Evolutionary conservation across 2,888 invertebrate genomes (phyloP).

Genomic region (Lepidocyrtoides sp.): DNA sequence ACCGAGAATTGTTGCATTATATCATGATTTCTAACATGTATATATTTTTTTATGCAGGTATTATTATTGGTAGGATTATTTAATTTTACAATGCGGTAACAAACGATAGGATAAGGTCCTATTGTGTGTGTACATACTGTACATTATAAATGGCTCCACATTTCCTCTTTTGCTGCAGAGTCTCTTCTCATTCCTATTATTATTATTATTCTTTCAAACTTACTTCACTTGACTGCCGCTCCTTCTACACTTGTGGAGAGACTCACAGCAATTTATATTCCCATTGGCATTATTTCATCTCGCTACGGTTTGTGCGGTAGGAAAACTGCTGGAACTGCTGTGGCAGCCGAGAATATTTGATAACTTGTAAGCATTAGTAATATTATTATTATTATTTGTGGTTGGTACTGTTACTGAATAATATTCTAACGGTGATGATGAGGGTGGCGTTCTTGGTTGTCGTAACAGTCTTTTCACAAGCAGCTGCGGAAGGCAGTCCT

Average conservation of each 20-base stretch:
- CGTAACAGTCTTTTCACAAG: conserved; percentile 61
- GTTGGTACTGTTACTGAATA: conserved; percentile 64
- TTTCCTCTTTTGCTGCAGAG: not conserved
- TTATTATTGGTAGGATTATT: conserved; percentile 27
- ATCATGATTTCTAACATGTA: no score
- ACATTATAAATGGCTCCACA: not conserved
- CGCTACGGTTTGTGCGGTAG: conserved; percentile 22
- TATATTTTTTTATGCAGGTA: conserved; percentile 1
- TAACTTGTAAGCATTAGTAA: conserved; percentile 1
- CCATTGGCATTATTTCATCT: conserved; percentile 77
- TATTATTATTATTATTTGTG: conserved; percentile 62
- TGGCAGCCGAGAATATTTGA: conserved; percentile 27
- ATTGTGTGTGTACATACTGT: conserved; percentile 16
- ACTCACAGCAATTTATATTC: conserved; percentile 69
- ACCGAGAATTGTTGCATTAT: not conserved
- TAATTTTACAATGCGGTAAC: conserved; percentile 17
- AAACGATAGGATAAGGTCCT: conserved; percentile 38
- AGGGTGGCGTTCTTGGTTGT: conserved; percentile 47
- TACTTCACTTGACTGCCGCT: conserved; percentile 25
- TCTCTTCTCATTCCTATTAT: conserved; percentile 12
- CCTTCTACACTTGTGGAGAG: conserved; percentile 3
- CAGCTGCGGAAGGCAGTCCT: conserved; percentile 65
- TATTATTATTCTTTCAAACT: conserved; percentile 18
- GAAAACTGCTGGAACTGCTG: not conserved
- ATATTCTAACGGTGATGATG: conserved; percentile 34